Base-by-base conservation (phyloP, 2,888 invertebrate species). In the Morpho achilles region DNA sequence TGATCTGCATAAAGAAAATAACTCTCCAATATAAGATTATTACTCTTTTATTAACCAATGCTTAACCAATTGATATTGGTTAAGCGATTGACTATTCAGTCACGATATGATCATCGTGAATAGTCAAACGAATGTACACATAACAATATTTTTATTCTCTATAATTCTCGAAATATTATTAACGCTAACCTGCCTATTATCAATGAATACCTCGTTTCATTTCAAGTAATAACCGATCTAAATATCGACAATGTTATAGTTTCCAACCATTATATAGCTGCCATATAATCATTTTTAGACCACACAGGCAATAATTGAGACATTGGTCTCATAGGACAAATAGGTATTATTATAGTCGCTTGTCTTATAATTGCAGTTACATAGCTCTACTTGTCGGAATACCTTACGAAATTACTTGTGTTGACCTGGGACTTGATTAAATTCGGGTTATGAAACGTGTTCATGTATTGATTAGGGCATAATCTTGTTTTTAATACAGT, bases 221-320 rank as follows among this genome's bases (percentile, higher is more conserved):
- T 79, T 71, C 68, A 63, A 74, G 75, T 87, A 87, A 89, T 87
- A 77, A 80, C 76, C 77, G 82, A 76, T 79, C 78, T 85, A 77
- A 86, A 82, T 83, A 79, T 81, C 80, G 81, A 78, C 83, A 80
- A 80, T 84, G 75, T 80, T 77, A 74, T 73, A 76, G 72, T 78
- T 80, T 77, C 77, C 79, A 76, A 80, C 78, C 77, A 83, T 83
- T 82, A 70, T 61, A 64, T 59, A 54, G 62, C 66, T 72, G 67
- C 70, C 73, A 73, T 79, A 77, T 87, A 85, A 87, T 86, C 73
- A 79, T 72, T 73, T 74, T 70, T 71, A 60, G 89, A 87, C 89
- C 89, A 87, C 89, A 88, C 89, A 82, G 75, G 69, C 71, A 68
- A 72, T 86, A 85, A 88, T 90, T 86, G 88, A 89, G 86, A 85